Evolutionary conservation across 2,113 vertebrate genomes (phyloP).

Genomic region (Zosterops borbonicus): DNA sequence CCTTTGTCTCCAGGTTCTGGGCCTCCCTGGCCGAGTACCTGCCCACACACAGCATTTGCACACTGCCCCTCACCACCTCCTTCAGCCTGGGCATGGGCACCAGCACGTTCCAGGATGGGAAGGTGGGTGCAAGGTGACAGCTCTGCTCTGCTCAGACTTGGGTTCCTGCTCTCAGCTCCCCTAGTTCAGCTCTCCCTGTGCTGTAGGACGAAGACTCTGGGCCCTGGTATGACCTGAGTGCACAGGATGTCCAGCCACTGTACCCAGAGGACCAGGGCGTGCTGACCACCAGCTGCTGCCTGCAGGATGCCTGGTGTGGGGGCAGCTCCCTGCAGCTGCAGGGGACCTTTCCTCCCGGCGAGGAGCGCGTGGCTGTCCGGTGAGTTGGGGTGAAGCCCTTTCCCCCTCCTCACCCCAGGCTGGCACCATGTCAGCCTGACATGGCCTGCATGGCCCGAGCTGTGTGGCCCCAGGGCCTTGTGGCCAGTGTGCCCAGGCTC

Average conservation of each 20-base stretch:
- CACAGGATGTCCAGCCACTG: conserved; percentile 88
- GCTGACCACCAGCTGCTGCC: conserved; percentile 78
- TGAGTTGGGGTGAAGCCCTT: conserved; percentile 39
- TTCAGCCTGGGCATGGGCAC: conserved; percentile 93
- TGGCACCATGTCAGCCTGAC: neutral
- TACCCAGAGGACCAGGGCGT: conserved; percentile 67
- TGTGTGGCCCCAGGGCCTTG: accelerated
- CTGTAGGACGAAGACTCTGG: conserved; percentile 75
- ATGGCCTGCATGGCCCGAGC: neutral
- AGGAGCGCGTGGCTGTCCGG: conserved; percentile 71
- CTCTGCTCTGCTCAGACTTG: neutral
- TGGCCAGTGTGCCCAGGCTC: neutral
- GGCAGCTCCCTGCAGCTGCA: conserved; percentile 85
- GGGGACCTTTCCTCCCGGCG: conserved; percentile 74
- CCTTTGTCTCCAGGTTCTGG: conserved; percentile 83
- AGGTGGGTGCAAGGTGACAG: conserved; percentile 60
- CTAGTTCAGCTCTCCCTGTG: neutral
- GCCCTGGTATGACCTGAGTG: conserved; percentile 85
- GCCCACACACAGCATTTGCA: conserved; percentile 76
- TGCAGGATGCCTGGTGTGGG: conserved; percentile 85
- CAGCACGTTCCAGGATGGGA: conserved; percentile 79
- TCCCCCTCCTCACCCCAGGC: neutral
- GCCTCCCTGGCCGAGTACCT: conserved; percentile 74
- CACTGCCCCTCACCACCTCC: conserved; percentile 86
- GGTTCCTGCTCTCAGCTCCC: accelerated